Evolutionary conservation across 2,888 invertebrate species (phyloP).

Genomic region (Hemistola chrysoprasaria): DNA sequence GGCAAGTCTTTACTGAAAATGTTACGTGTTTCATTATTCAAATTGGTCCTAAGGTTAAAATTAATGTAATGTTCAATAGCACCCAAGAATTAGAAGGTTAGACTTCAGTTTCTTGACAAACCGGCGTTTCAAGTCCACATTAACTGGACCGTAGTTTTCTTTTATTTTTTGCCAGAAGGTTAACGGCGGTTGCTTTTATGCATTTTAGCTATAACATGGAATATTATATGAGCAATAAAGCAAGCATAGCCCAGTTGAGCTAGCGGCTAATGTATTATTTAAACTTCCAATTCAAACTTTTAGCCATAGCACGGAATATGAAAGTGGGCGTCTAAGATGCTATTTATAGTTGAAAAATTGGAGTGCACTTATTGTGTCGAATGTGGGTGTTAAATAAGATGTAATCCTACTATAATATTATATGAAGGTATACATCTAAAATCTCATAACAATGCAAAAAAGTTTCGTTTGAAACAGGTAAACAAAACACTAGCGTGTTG

Average conservation of each 20-base stretch:
- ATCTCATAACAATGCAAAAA: too few relatives aligned
- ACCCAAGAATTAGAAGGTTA: slow-evolving; percentile 20
- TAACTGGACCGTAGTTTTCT: slow-evolving; percentile 35
- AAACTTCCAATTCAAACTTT: not conserved
- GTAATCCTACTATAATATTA: too few relatives aligned
- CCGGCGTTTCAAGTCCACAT: slow-evolving; percentile 28
- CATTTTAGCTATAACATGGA: slow-evolving; percentile 18
- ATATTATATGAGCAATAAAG: slow-evolving; percentile 14
- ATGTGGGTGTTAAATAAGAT: too few relatives aligned
- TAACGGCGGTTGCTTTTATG: slow-evolving; percentile 30
- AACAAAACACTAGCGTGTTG: too few relatives aligned
- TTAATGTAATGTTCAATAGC: slow-evolving; percentile 5
- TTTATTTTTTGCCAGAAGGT: slow-evolving; percentile 32
- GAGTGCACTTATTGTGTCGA: too few relatives aligned
- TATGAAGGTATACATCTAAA: too few relatives aligned
- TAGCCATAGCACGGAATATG: slow-evolving; percentile 5
- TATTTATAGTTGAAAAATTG: too few relatives aligned
- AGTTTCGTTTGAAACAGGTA: too few relatives aligned
- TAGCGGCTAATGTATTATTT: slow-evolving; percentile 8
- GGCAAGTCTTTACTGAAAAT: not conserved
- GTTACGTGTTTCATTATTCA: not conserved
- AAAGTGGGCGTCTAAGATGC: too few relatives aligned
- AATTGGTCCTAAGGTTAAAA: slow-evolving; percentile 1
- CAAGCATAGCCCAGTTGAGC: slow-evolving; percentile 1
- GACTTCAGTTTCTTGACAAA: slow-evolving; percentile 33